Conservation (phyloP, 2,797 vertebrate species). For the Halcyon chelicuti region DNA sequence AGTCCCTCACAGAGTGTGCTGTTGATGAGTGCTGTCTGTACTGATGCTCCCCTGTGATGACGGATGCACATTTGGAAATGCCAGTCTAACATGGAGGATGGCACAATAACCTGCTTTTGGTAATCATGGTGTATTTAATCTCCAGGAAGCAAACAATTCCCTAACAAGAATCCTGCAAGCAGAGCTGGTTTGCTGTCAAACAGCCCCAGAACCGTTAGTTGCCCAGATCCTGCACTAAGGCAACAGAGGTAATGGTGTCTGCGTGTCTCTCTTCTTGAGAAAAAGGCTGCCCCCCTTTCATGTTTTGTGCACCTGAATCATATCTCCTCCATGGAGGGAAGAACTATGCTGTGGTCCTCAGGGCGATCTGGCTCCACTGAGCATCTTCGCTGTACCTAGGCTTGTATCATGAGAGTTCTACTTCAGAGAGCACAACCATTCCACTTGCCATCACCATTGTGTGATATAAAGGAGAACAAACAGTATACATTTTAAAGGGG, state of each 20-base stretch:
- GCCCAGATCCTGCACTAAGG: neutral
- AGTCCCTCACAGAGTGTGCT: neutral
- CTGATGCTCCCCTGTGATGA: neutral
- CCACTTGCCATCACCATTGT: neutral
- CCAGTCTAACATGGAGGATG: neutral
- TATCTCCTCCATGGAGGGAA: neutral
- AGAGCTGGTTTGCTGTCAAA: neutral
- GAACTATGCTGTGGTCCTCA: neutral
- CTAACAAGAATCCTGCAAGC: neutral
- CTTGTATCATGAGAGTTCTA: neutral
- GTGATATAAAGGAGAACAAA: neutral
- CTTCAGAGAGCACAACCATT: neutral
- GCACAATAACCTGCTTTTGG: neutral
- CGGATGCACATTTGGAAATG: neutral
- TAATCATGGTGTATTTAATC: neutral
- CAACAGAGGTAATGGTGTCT: neutral
- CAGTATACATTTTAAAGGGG: neutral
- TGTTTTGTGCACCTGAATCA: neutral
- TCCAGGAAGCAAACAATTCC: neutral
- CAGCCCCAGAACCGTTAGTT: neutral
- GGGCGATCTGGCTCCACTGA: neutral
- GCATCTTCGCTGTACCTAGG: neutral
- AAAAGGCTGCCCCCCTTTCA: neutral
- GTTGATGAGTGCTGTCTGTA: neutral
- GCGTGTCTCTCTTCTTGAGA: fast-evolving